A percentile compares a stretch with the other conserved stretches of the same genome.
These are phyloP conservation scores for Sebastes trivittatus DNA, from an alignment of 2,797 vertebrate species.

Conservation along the genomic window DNA sequence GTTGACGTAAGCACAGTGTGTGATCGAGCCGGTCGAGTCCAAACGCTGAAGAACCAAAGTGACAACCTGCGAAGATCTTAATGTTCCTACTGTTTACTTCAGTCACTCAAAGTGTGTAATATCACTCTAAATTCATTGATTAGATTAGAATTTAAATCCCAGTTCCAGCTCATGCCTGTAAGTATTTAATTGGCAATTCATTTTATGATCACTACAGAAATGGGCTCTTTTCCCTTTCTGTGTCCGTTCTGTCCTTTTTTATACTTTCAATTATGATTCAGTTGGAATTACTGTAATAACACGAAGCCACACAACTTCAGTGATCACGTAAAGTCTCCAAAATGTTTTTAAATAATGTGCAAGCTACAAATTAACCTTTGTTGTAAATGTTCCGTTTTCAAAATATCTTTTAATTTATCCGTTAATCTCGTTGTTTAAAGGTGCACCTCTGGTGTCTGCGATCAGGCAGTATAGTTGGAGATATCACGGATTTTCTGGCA, in stretches of 20 bases:
- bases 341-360: background rate
- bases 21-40: slow-evolving; percentile 56
- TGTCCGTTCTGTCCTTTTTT: background rate
- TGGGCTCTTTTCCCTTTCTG: background rate
- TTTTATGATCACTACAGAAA: background rate
- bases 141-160: background rate
- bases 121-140: background rate
- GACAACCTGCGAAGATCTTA: background rate
- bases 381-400: background rate
- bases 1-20: slow-evolving; percentile 78
- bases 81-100: background rate
- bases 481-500: background rate
- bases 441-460: background rate
- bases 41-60: slow-evolving; percentile 48
- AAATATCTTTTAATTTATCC: background rate
- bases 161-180: background rate
- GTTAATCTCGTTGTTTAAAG: background rate
- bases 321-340: background rate
- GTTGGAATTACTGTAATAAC: background rate
- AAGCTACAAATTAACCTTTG: background rate
- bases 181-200: background rate
- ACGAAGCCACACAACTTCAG: background rate
- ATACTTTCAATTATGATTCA: background rate
- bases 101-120: background rate
- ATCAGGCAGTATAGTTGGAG: background rate